Evolutionary conservation across 2,888 invertebrate genomes (phyloP).

Genomic region (Microplitis manilae): DNA sequence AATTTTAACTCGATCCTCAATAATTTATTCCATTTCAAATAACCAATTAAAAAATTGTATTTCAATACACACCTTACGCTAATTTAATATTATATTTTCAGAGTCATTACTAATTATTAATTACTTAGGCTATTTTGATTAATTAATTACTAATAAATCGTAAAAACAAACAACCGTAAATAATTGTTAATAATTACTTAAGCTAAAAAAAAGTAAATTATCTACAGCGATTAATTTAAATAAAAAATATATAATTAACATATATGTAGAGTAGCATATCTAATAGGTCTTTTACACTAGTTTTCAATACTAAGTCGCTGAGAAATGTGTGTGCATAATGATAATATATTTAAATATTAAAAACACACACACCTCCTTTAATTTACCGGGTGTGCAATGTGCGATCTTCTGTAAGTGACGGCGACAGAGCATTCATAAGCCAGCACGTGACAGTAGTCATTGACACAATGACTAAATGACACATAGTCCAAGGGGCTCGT

Average conservation of each 20-base stretch:
- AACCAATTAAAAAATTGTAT: not conserved
- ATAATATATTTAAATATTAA: not conserved
- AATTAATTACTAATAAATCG: not conserved
- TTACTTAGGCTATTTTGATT: not conserved
- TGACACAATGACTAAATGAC: constrained; percentile 45
- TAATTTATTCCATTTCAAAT: not conserved
- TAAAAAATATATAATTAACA: not conserved
- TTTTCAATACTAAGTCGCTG: not conserved
- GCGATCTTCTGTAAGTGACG: constrained; percentile 23
- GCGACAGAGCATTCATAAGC: constrained; percentile 30
- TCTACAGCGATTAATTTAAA: not conserved
- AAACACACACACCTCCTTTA: constrained; percentile 12
- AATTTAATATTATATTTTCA: not conserved
- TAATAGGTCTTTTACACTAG: too few relatives aligned
- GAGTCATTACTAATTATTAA: not conserved
- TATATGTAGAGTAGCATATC: too few relatives aligned
- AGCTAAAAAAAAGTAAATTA: not conserved
- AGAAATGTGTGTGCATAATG: not conserved
- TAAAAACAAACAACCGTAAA: not conserved
- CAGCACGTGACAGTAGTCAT: constrained; percentile 42
- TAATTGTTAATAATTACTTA: not conserved
- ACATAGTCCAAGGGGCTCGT: constrained; percentile 35
- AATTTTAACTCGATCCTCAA: not conserved
- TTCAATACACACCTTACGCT: not conserved
- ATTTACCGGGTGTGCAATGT: constrained; percentile 12